Conservation (phyloP, 2,113 vertebrate species). For the Cynocephalus volans region DNA sequence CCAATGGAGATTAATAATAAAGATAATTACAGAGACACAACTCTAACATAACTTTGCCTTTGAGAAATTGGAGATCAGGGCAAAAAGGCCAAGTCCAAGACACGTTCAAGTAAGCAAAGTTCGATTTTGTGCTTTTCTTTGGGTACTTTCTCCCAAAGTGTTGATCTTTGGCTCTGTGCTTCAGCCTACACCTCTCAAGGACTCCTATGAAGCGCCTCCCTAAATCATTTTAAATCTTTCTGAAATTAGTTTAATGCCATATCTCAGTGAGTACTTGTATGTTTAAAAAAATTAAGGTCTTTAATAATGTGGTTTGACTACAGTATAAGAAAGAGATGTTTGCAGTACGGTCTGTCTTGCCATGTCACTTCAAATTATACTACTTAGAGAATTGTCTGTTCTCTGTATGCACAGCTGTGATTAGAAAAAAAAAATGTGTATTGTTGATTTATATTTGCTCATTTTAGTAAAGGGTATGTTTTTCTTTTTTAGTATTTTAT, state of each 20-base stretch:
- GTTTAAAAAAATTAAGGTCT: neutral
- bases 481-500: neutral
- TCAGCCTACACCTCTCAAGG: too few species aligned
- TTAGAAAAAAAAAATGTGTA: too few species aligned
- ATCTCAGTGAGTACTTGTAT: neutral
- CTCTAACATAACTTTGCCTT: neutral
- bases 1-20: neutral
- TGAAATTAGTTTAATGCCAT: neutral
- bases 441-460: neutral
- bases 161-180: too few species aligned
- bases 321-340: neutral
- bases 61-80: neutral
- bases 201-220: too few species aligned
- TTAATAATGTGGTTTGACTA: neutral
- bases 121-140: neutral
- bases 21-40: accelerated
- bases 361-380: neutral
- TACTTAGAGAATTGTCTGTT: neutral
- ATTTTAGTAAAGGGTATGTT: neutral
- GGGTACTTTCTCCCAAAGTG: neutral
- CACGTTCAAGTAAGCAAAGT: neutral
- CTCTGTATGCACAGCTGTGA: neutral
- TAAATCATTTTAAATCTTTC: neutral
- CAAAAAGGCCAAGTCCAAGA: neutral
- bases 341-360: too few species aligned